Conservation (phyloP, 1,140 invertebrate species). For the Potamilus streckersoni region DNA sequence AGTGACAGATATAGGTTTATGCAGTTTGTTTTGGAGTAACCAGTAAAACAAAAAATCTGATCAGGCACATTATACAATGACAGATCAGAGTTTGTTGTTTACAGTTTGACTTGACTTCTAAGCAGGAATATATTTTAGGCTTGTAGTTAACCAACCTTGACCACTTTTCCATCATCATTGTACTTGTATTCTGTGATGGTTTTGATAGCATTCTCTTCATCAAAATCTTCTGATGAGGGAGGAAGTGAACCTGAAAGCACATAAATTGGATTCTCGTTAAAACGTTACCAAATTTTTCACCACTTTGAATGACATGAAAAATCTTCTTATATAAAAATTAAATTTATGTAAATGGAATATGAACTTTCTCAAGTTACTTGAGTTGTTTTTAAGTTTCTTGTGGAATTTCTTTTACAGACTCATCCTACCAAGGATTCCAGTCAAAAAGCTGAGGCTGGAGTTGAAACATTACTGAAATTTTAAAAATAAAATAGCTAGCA, state of each 20-base stretch:
- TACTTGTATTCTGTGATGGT: conserved; percentile 93
- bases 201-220: conserved; percentile 83
- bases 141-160: conserved; percentile 63
- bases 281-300: not conserved
- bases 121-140: not conserved
- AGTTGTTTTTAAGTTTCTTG: not conserved
- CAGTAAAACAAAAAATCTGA: too few relatives aligned
- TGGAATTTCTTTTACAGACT: not conserved
- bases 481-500: too few relatives aligned
- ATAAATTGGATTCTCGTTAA: not conserved
- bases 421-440: not conserved
- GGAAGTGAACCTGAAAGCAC: conserved; percentile 76
- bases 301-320: not conserved
- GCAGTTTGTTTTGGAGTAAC: too few relatives aligned
- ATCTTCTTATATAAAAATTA: not conserved
- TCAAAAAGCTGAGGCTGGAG: too few relatives aligned
- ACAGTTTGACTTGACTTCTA: too few relatives aligned
- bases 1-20: too few relatives aligned
- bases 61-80: too few relatives aligned
- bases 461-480: too few relatives aligned
- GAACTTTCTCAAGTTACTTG: not conserved
- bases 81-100: too few relatives aligned
- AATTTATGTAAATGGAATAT: not conserved
- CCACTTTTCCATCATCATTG: conserved; percentile 90
- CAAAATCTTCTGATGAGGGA: conserved; percentile 82